phyloP scores from a whole-genome alignment of 30 jellyfish, hydroid and myxozoan species.

The Aurelia sp. region DNA sequence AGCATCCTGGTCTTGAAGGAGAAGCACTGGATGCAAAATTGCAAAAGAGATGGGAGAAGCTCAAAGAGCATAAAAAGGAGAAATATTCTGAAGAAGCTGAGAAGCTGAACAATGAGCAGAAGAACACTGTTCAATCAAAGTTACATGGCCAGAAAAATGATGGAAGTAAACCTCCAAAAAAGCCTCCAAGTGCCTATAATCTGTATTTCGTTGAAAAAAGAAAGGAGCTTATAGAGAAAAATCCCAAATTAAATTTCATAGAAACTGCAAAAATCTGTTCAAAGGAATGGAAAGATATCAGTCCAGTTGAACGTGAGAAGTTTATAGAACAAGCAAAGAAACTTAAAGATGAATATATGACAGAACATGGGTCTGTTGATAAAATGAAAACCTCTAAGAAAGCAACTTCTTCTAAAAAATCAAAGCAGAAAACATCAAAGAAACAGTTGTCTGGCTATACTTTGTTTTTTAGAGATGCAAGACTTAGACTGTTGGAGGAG shows the following conservation, averaged over 20 bases:
- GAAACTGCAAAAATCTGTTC: conserved; percentile 25
- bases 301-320: neutral
- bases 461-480: neutral
- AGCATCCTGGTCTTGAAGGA: conserved; percentile 47
- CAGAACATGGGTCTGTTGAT: neutral
- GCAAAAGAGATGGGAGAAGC: conserved; percentile 45
- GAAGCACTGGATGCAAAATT: conserved; percentile 28
- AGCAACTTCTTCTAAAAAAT: too few species aligned
- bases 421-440: neutral
- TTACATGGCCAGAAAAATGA: neutral
- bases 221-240: conserved; percentile 12
- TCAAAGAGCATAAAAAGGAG: conserved; percentile 45
- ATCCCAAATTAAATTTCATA: conserved; percentile 32
- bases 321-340: conserved; percentile 21
- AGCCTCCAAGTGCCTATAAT: conserved; percentile 30
- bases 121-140: neutral
- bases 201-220: conserved; percentile 36
- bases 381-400: too few species aligned
- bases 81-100: conserved; percentile 26
- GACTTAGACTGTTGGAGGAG: neutral
- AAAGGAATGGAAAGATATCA: conserved; percentile 26
- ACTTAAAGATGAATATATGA: neutral
- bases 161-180: neutral
- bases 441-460: neutral
- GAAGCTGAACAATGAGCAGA: conserved; percentile 18